Base-by-base conservation (phyloP, 2,797 vertebrate genomes). In the Novumbra hubbsi region DNA sequence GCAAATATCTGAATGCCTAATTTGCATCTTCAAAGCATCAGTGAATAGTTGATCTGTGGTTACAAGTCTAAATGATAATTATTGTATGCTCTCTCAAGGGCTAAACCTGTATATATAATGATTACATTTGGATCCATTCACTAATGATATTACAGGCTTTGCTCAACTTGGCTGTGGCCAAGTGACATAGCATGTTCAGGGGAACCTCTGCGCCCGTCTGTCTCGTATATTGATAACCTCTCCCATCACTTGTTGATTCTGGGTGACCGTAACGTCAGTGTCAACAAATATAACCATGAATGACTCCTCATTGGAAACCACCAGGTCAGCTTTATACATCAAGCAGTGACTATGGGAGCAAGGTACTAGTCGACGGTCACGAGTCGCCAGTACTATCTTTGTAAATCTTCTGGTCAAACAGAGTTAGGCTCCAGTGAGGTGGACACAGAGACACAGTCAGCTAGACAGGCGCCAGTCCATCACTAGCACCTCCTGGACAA, bases 371-470 rank as follows among this genome's bases (percentile, higher is more conserved):
- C n/a, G n/a, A n/a, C n/a, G n/a, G 17, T 48, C 48, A 28, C 34
- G 72, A 76, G 81, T 74, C 79, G 63, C 80, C 67, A 82, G 68
- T 52, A 70, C 80, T 92, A 94, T 94, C 92, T 87, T 81, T 30
- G 17, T 73, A 73, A 76, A 92, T 92, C 92, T 89, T 88, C 86
- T 93, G 78, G 77, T 88, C 91, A 94, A 94, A 94, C 91, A 95
- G 80, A 93, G 65, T 5, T 72, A 68, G 92, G 92, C 93, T 91
- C 92, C 91, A 91, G 88, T 24, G 11, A 4, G 91, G 82, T 86
- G 63, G 87, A 73, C 88, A 70, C 24, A 27, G n/a, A 41, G 9
- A 48, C 66, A 77, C 81, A 78, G 79, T 90, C 88, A 90, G 86
- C 89, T 86, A 87, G 76, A 83, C 84, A 88, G 93, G 91, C 91